Percentiles rank a stretch among this genome's conserved stretches.
Conservation (phyloP, 2,888 invertebrate species). For the Synanthedon formicaeformis region DNA sequence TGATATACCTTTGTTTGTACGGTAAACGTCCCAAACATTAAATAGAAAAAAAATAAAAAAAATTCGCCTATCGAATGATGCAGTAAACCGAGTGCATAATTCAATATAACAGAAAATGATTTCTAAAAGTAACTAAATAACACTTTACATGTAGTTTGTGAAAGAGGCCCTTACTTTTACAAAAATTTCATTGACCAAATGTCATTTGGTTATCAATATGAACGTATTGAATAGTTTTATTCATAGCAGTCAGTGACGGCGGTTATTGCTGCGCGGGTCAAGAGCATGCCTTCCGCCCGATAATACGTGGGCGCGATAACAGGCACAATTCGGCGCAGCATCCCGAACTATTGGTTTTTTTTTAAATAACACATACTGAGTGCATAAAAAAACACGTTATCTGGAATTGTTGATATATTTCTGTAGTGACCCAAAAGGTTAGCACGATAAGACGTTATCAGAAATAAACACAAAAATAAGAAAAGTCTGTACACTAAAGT, state of each 20-base stretch:
- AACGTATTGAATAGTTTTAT: background rate
- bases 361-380: slow-evolving; percentile 25
- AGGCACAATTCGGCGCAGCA: slow-evolving; percentile 42
- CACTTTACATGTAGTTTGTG: no score
- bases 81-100: no score
- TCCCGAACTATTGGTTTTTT: slow-evolving; percentile 25
- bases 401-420: background rate
- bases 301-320: slow-evolving; percentile 28
- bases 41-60: no score
- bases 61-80: no score
- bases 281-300: slow-evolving; percentile 64
- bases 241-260: slow-evolving; percentile 1
- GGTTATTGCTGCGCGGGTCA: slow-evolving; percentile 49
- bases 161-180: no score
- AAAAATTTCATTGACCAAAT: background rate
- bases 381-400: background rate
- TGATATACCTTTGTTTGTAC: no score
- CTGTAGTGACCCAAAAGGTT: background rate
- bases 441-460: background rate
- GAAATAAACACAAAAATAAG: background rate
- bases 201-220: background rate
- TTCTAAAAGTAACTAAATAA: no score
- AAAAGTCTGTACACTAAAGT: no score
- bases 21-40: no score
- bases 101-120: no score